Evolutionary conservation across 2,797 vertebrate genomes (phyloP), one percentile per base, ranked within the genome.

Genomic region (Acrossocheilus fasciatus): DNA sequence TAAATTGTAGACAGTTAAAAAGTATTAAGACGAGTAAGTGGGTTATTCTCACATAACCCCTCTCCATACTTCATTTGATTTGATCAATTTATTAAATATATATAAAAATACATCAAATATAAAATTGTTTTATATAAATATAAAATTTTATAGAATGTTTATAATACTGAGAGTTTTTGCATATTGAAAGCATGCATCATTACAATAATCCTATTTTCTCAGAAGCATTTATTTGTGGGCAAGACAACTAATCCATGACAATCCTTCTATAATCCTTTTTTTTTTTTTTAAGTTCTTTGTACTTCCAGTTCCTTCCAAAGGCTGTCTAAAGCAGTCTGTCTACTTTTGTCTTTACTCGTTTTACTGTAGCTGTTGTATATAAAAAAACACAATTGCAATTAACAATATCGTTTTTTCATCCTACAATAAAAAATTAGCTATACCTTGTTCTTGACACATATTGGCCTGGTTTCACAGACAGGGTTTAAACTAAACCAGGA

Each of bases 211-310:
- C 72, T 36, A 50, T 12, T 34, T 73, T 62, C 36, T 57, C 26
- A 62, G 41, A 76, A 75, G 30, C 57, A n/a, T 5, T 75, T 83
- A 64, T 83, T 75, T 75, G 57, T 47, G 4, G 43, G 17, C 41
- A 75, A 83, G 70, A 50, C 12, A 83, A 76, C 30, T 66, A 83
- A 75, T 75, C 82, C 57, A 36, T 39, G 68, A 72, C 52, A 83
- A 74, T 83, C 82, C 70, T 45, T 9, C 26, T 3, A 39, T 66
- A 75, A 84, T 76, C 41, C 41, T 36, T 72, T 54, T 9, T 43
- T 9, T 54, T n/a, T 81, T 72, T 54, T 20, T 9, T 15, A 47
- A 30, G 6, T n/a, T n/a, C 11, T 75, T 75, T 83, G 52, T 30
- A 23, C 18, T 23, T 36, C 17, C 74, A 45, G 17, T 73, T 57